A percentile compares a stretch with the other conserved stretches of the same genome.
phyloP scores from a whole-genome alignment of 2,888 invertebrate genomes.

The Phalera bucephala region DNA sequence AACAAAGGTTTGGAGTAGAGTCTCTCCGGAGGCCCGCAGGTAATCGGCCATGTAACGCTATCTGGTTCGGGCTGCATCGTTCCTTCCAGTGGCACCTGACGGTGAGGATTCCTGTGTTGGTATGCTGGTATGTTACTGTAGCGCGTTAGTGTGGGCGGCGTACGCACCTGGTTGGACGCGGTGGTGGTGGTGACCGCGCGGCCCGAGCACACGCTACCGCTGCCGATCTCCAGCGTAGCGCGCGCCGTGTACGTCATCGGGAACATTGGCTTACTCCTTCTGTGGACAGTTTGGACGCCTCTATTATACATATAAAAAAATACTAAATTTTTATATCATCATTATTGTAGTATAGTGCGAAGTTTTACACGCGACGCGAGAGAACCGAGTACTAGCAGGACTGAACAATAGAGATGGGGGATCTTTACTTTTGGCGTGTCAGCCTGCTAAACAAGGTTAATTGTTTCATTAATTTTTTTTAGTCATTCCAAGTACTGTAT shows the following conservation, averaged over 20 bases:
- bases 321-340: too few species aligned
- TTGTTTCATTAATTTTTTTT: too few species aligned
- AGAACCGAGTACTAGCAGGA: too few species aligned
- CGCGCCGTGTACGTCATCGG: constrained; percentile 80
- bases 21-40: constrained; percentile 10
- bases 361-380: too few species aligned
- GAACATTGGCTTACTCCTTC: constrained; percentile 72
- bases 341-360: too few species aligned
- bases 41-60: background rate
- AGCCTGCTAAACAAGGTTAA: too few species aligned
- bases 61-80: background rate
- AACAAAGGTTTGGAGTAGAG: constrained; percentile 1
- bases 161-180: constrained; percentile 80
- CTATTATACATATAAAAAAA: background rate
- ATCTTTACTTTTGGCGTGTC: too few species aligned
- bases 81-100: constrained; percentile 39
- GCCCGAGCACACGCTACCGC: constrained; percentile 75
- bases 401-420: too few species aligned
- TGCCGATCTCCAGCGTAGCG: constrained; percentile 79
- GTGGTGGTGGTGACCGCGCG: constrained; percentile 81
- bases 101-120: constrained; percentile 10
- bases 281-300: constrained; percentile 47
- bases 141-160: constrained; percentile 20
- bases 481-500: too few species aligned
- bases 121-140: constrained; percentile 7